These are phyloP conservation scores for Neomonachus schauinslandi DNA, from an alignment of 2,113 vertebrate species.

Conservation along the genomic window DNA sequence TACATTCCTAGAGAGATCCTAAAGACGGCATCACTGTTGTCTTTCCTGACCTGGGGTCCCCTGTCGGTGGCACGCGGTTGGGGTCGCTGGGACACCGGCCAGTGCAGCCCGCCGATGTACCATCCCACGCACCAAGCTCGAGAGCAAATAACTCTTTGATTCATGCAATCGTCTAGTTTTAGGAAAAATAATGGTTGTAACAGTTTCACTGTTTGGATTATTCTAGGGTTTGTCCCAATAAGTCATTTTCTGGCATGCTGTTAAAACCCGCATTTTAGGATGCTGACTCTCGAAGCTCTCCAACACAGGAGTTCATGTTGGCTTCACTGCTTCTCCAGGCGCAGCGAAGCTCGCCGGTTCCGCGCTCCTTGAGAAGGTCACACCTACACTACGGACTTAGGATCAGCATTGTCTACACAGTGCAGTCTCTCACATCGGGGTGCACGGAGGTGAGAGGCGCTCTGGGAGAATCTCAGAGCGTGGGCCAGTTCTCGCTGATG, in stretches of 20 bases:
- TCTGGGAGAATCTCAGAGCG: background rate
- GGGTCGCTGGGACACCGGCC: background rate
- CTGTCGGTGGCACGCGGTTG: background rate
- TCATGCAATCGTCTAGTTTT: background rate
- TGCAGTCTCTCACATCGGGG: background rate
- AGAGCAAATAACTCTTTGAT: background rate
- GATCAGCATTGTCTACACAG: background rate
- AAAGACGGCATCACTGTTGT: background rate
- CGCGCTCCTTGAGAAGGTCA: background rate
- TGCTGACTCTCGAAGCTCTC: background rate
- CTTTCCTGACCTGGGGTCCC: background rate
- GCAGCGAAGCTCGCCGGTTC: background rate
- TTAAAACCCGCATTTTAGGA: background rate
- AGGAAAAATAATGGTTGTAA: background rate
- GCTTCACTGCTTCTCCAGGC: background rate
- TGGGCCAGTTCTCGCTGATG: background rate
- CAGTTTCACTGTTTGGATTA: background rate
- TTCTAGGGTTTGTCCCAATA: background rate
- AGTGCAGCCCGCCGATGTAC: background rate
- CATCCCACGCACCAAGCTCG: background rate
- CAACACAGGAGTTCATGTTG: background rate
- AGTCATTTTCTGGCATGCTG: background rate
- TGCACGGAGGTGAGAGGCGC: background rate
- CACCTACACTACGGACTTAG: background rate
- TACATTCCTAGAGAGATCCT: background rate